Conservation (phyloP, 2,113 vertebrate species). For the Microtus oregoni region DNA sequence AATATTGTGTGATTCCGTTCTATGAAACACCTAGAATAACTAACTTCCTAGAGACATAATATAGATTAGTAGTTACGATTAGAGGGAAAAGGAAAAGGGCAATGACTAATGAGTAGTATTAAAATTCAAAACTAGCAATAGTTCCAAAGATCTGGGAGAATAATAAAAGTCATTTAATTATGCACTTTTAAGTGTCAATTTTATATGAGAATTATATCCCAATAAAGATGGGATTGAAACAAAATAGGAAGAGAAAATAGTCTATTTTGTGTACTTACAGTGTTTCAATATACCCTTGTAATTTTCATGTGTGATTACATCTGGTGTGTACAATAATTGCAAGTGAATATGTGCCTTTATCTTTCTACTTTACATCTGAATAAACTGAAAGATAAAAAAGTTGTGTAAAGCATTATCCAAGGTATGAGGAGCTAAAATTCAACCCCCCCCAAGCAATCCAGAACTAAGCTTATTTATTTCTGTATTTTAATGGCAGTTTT, state of each 20-base stretch:
- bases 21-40: background rate
- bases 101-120: constrained; percentile 12
- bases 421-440: background rate
- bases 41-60: constrained; percentile 11
- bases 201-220: constrained; percentile 27
- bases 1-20: background rate
- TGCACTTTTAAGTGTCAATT: background rate
- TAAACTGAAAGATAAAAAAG: constrained; percentile 2
- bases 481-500: background rate
- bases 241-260: background rate
- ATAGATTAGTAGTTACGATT: background rate
- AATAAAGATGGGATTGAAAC: background rate
- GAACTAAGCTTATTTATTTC: background rate
- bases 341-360: background rate
- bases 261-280: background rate
- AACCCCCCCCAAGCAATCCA: background rate
- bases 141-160: constrained; percentile 1
- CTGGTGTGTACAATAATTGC: constrained; percentile 6
- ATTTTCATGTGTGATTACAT: background rate
- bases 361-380: constrained; percentile 26
- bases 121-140: background rate
- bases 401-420: constrained; percentile 21
- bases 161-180: background rate
- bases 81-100: fast-evolving
- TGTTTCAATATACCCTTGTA: background rate